phyloP scores from a whole-genome alignment of 2,888 invertebrate genomes.

The Plebejus anna region DNA sequence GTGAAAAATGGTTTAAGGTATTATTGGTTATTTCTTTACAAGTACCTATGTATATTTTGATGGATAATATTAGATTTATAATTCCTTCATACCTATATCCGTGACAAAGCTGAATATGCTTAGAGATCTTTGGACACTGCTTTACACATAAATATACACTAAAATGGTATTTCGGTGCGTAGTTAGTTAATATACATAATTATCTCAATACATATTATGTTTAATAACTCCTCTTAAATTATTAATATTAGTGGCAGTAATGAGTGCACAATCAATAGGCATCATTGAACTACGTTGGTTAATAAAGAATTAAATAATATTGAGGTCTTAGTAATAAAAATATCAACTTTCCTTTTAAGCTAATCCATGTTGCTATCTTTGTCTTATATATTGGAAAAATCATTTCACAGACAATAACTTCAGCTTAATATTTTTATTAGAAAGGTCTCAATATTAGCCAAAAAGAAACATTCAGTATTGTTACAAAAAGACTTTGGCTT shows the following conservation, averaged over 20 bases:
- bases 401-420: background rate
- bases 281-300: background rate
- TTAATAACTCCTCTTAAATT: background rate
- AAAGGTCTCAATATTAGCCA: background rate
- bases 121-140: slow-evolving; percentile 23
- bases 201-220: background rate
- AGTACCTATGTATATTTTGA: slow-evolving; percentile 29
- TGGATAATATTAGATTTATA: slow-evolving; percentile 22
- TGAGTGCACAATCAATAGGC: slow-evolving; percentile 4
- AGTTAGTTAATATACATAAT: slow-evolving; percentile 48
- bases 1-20: slow-evolving; percentile 22
- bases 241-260: background rate
- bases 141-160: slow-evolving; percentile 24
- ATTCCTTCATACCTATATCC: slow-evolving; percentile 8
- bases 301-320: background rate
- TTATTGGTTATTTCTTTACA: slow-evolving; percentile 17
- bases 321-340: background rate
- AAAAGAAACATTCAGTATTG: slow-evolving; percentile 17
- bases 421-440: background rate
- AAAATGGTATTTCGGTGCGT: slow-evolving; percentile 43
- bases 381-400: background rate
- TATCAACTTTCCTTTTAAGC: background rate
- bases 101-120: slow-evolving; percentile 17
- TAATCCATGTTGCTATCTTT: background rate
- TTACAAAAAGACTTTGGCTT: slow-evolving; percentile 1